A percentile compares a stretch with the other conserved stretches of the same genome.
Conservation (phyloP, 2,113 vertebrate genomes). For the Sander lucioperca region DNA sequence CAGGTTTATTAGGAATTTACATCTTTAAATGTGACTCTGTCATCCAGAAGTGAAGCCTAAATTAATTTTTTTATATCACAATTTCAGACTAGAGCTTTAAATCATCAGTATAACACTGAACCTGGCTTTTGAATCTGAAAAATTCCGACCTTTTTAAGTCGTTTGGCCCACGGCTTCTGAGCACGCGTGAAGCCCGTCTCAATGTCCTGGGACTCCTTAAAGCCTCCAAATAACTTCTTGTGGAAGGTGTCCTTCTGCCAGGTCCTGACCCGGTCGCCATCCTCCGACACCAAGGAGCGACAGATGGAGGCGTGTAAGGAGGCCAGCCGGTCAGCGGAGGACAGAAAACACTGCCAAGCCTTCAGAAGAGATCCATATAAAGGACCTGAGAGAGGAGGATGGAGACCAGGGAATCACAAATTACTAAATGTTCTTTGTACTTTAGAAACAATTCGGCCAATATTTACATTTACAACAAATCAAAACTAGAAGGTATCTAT, state of each 20-base stretch:
- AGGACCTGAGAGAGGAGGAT: constrained; percentile 76
- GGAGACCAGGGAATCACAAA: not conserved
- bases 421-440: not conserved
- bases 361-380: constrained; percentile 86
- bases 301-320: constrained; percentile 86
- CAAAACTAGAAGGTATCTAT: not conserved
- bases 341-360: constrained; percentile 89
- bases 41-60: not conserved
- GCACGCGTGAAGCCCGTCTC: constrained; percentile 86
- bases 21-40: not conserved
- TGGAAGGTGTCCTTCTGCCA: constrained; percentile 90
- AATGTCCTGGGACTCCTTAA: constrained; percentile 87
- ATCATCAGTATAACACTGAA: not conserved
- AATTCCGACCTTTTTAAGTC: constrained; percentile 85
- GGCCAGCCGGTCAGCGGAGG: constrained; percentile 85
- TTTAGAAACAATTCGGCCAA: not conserved
- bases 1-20: not conserved
- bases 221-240: constrained; percentile 89
- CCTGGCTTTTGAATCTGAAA: not conserved
- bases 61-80: not conserved
- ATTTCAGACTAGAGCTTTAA: not conserved
- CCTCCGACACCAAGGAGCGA: constrained; percentile 85
- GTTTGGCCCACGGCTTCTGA: constrained; percentile 90
- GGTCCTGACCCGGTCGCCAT: constrained; percentile 83
- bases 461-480: not conserved